A percentile compares a stretch with the other conserved stretches of the same genome.
Evolutionary conservation across 2,888 invertebrate species (phyloP).

Genomic region (Pollenia labialis): DNA sequence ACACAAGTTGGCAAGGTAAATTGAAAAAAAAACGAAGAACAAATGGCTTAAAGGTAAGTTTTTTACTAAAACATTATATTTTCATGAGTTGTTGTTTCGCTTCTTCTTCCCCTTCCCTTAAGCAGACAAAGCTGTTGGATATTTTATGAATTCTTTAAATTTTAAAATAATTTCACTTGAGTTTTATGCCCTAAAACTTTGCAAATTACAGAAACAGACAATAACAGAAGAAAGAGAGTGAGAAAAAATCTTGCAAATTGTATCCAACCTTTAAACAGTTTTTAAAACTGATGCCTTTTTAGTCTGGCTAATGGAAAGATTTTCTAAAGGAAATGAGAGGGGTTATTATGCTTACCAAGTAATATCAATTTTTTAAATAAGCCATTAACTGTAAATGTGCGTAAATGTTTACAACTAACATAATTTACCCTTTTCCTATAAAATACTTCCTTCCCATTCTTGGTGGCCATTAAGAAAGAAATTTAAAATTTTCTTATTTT

Average conservation of each 20-base stretch:
- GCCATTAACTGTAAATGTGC: constrained; percentile 59
- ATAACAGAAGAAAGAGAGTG: neutral
- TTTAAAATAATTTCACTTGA: constrained; percentile 45
- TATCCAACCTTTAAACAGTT: constrained; percentile 4
- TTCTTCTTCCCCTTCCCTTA: neutral
- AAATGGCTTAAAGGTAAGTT: constrained; percentile 30
- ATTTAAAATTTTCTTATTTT: neutral
- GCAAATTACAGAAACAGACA: constrained; percentile 25
- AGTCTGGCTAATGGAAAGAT: neutral
- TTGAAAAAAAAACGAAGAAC: neutral
- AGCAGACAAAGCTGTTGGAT: neutral
- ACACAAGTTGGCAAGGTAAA: neutral
- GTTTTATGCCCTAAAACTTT: constrained; percentile 45
- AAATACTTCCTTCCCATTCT: constrained; percentile 1
- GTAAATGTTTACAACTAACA: constrained; percentile 50
- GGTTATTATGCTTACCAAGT: constrained; percentile 24
- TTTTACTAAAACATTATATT: constrained; percentile 40
- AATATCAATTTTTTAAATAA: constrained; percentile 43
- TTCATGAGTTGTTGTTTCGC: constrained; percentile 49
- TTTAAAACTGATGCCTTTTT: constrained; percentile 2
- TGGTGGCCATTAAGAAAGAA: too few species aligned
- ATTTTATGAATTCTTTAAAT: constrained; percentile 40
- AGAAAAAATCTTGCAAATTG: neutral
- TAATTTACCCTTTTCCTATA: constrained; percentile 48
- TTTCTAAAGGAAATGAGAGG: neutral